phyloP scores from a whole-genome alignment of 2,888 invertebrate genomes.

The Digitonthophagus gazella region DNA sequence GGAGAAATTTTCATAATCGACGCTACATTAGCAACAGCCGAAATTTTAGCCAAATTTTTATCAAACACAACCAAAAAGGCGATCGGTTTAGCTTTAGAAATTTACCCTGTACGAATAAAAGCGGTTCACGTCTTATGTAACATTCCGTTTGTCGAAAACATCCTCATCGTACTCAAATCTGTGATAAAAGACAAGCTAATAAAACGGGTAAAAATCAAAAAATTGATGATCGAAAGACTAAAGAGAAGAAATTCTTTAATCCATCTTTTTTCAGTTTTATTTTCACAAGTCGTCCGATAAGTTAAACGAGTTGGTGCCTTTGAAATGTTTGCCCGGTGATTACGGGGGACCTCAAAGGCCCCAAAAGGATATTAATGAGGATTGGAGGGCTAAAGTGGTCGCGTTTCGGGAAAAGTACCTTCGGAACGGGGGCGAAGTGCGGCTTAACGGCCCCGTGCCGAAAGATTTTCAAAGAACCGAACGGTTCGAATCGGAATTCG shows the following conservation, averaged over 20 bases:
- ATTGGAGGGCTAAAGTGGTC: background rate
- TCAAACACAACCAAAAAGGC: conserved; percentile 8
- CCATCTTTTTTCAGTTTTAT: conserved; percentile 3
- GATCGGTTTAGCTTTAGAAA: conserved; percentile 5
- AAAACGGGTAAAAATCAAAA: conserved; percentile 7
- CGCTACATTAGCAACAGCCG: conserved; percentile 3
- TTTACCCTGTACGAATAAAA: conserved; percentile 5
- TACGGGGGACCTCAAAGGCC: conserved; percentile 8
- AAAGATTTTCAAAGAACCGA: background rate
- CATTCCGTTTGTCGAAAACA: conserved; percentile 6
- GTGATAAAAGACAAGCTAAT: conserved; percentile 6
- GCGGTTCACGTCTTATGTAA: background rate
- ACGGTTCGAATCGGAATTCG: background rate
- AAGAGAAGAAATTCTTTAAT: too few relatives aligned
- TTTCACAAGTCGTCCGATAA: conserved; percentile 2
- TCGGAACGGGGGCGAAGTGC: conserved; percentile 1
- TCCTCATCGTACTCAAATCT: background rate
- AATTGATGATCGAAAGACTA: too few relatives aligned
- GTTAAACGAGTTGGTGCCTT: conserved; percentile 3
- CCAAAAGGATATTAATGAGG: background rate
- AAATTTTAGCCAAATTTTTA: conserved; percentile 10
- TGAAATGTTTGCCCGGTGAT: conserved; percentile 7
- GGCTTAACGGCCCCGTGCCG: conserved; percentile 9
- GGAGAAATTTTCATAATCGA: conserved; percentile 4
- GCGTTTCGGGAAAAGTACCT: background rate